A percentile compares a stretch with the other conserved stretches of the same genome.
Evolutionary conservation across 2,797 vertebrate genomes (phyloP).

Genomic region (Avahi laniger): DNA sequence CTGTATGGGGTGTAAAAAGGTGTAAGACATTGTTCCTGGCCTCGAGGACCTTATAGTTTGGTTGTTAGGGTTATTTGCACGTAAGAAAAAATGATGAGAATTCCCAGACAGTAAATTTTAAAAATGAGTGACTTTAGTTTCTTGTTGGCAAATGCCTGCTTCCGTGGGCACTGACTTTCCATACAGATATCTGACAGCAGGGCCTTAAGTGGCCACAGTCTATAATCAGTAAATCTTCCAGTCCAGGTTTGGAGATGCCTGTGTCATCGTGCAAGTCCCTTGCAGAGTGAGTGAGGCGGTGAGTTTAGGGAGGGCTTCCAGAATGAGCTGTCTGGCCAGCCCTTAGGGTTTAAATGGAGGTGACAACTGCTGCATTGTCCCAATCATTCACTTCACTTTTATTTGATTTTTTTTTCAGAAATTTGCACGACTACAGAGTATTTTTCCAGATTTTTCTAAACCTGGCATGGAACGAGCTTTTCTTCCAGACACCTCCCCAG

Average conservation of each 20-base stretch:
- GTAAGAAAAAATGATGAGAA: background rate
- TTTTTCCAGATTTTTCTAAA: constrained; percentile 80
- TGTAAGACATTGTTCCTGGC: background rate
- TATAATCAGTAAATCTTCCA: background rate
- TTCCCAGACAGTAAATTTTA: background rate
- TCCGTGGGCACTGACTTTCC: background rate
- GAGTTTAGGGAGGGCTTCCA: background rate
- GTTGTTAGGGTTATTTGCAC: background rate
- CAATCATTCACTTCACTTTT: background rate
- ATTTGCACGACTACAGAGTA: constrained; percentile 82
- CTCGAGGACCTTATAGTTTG: background rate
- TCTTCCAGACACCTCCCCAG: constrained; percentile 48
- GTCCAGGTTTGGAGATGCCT: background rate
- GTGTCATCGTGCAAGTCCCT: background rate
- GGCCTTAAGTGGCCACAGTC: background rate
- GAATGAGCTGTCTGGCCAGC: background rate
- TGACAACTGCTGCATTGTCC: background rate
- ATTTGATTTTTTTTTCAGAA: constrained; percentile 80
- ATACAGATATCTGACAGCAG: background rate
- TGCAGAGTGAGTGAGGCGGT: accelerated
- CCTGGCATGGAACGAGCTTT: constrained; percentile 58
- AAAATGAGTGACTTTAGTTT: background rate
- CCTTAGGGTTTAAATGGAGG: background rate
- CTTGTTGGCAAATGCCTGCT: background rate
- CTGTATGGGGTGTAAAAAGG: background rate